Evolutionary conservation across 2,797 vertebrate species (phyloP).

Genomic region (Brachyalestes nurse): DNA sequence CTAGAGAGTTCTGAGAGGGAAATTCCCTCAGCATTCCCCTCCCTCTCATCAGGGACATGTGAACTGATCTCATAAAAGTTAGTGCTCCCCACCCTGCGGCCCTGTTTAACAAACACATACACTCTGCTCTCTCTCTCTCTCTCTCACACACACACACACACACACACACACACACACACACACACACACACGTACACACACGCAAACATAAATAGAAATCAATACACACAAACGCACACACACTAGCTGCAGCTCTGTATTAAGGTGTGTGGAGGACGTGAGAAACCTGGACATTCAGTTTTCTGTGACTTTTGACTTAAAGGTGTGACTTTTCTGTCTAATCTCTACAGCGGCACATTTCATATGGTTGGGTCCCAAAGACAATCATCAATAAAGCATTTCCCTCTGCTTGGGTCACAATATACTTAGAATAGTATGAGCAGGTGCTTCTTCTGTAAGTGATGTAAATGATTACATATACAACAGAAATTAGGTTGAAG

Average conservation of each 20-base stretch:
- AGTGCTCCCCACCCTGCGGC: constrained; percentile 26
- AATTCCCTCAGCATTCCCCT: constrained; percentile 36
- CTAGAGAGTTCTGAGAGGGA: constrained; percentile 23
- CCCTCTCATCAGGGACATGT: constrained; percentile 39
- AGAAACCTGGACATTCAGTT: background rate
- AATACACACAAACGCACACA: background rate
- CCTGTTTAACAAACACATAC: constrained; percentile 32
- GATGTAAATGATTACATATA: no score
- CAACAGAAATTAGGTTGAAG: no score
- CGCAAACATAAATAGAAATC: constrained; percentile 28
- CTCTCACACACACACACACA: background rate
- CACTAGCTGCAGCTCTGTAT: constrained; percentile 8
- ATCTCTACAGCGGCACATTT: background rate
- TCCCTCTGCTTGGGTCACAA: background rate
- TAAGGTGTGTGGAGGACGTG: background rate
- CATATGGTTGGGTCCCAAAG: background rate
- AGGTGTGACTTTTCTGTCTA: background rate
- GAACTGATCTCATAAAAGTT: constrained; percentile 36
- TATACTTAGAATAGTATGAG: background rate
- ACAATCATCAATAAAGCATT: background rate
- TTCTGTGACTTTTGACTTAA: constrained; percentile 5
- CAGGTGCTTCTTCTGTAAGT: background rate
- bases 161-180: background rate
- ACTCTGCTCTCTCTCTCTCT: background rate
- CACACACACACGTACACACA: background rate